A percentile compares a stretch with the other conserved stretches of the same genome.
Conservation (phyloP, 2,797 vertebrate genomes). For the Micrastur ruficollis region DNA sequence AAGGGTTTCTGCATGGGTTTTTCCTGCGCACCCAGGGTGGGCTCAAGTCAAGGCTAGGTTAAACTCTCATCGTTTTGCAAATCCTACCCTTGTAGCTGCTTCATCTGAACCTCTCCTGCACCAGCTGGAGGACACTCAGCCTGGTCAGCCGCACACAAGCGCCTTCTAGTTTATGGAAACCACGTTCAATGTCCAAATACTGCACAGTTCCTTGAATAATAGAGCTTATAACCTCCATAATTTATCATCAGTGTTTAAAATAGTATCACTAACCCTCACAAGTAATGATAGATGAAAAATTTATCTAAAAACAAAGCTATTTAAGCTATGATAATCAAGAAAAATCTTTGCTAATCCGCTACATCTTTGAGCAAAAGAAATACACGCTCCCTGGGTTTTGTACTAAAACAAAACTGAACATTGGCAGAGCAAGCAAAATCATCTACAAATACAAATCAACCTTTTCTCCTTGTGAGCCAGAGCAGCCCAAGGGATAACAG, state of each 20-base stretch:
- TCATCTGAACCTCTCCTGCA: background rate
- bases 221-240: background rate
- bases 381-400: background rate
- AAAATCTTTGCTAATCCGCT: background rate
- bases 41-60: background rate
- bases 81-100: background rate
- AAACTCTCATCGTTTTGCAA: background rate
- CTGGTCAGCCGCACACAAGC: rapidly evolving
- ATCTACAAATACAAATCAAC: slow-evolving; percentile 50
- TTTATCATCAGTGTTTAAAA: slow-evolving; percentile 21
- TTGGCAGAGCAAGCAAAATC: slow-evolving; percentile 15
- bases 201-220: background rate
- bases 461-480: slow-evolving; percentile 42
- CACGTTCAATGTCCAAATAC: background rate
- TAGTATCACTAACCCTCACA: background rate
- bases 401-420: slow-evolving; percentile 7
- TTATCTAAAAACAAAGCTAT: background rate
- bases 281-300: background rate
- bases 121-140: background rate
- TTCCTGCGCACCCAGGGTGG: background rate
- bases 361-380: background rate
- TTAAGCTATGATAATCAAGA: background rate
- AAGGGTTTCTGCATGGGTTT: rapidly evolving
- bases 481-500: slow-evolving; percentile 31
- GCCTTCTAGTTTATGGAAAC: background rate